phyloP scores from a whole-genome alignment of 2,797 vertebrate species.

The Poeciliopsis presidionis region DNA sequence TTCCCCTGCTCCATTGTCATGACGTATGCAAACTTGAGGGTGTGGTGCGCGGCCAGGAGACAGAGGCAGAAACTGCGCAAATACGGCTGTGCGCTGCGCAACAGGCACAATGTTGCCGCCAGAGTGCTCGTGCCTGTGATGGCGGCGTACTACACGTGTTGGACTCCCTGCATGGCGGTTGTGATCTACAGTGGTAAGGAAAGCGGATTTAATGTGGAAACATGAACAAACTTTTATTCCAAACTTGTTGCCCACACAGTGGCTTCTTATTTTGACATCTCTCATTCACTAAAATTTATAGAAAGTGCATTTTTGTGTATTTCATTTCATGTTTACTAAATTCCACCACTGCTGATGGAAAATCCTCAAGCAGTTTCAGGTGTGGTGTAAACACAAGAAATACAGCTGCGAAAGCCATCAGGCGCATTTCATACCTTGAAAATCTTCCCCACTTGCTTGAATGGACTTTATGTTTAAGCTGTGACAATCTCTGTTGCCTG shows the following conservation, averaged over 20 bases:
- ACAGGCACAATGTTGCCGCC: slow-evolving; percentile 72
- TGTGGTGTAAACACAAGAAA: background rate
- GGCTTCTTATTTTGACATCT: background rate
- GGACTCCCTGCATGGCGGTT: slow-evolving; percentile 85
- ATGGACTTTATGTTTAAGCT: background rate
- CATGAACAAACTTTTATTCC: background rate
- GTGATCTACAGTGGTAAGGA: slow-evolving; percentile 87
- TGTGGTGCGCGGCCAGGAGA: slow-evolving; percentile 84
- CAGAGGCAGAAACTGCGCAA: slow-evolving; percentile 78
- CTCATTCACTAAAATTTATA: too few relatives aligned
- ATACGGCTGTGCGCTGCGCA: slow-evolving; percentile 57
- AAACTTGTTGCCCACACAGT: background rate
- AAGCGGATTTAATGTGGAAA: background rate
- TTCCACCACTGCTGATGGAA: too few relatives aligned
- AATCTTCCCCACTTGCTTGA: background rate
- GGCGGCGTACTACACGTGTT: slow-evolving; percentile 85
- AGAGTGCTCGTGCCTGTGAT: slow-evolving; percentile 85
- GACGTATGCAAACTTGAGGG: slow-evolving; percentile 84
- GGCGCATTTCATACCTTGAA: background rate
- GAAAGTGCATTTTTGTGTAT: too few relatives aligned
- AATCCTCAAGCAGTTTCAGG: background rate
- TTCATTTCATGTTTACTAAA: too few relatives aligned
- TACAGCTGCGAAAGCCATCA: background rate
- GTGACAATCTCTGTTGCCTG: background rate
- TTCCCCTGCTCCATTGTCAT: slow-evolving; percentile 86